phyloP scores from a whole-genome alignment of 2,888 invertebrate species.

The Crioceris asparagi region DNA sequence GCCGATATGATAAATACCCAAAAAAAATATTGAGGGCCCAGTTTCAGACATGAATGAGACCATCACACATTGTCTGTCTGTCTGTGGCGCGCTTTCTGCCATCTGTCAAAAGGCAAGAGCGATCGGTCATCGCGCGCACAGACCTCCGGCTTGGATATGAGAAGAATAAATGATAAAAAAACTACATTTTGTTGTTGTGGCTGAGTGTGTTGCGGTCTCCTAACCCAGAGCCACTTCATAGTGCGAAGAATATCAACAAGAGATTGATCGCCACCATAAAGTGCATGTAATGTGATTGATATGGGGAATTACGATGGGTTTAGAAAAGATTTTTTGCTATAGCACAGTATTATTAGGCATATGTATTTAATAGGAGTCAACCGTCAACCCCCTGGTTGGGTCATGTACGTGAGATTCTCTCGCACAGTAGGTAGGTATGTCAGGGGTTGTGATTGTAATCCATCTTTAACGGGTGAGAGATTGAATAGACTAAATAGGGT shows the following conservation, averaged over 20 bases:
- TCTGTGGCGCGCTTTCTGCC: conserved; percentile 33
- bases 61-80: conserved; percentile 32
- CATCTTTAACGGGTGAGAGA: too few species aligned
- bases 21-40: conserved; percentile 30
- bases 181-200: conserved; percentile 11
- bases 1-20: conserved; percentile 36
- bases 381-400: too few species aligned
- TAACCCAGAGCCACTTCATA: too few species aligned
- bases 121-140: conserved; percentile 34
- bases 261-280: conserved; percentile 21
- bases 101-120: conserved; percentile 38
- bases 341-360: too few species aligned
- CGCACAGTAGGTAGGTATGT: too few species aligned
- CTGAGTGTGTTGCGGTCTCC: conserved; percentile 17
- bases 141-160: conserved; percentile 31
- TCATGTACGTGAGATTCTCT: too few species aligned
- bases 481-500: too few species aligned
- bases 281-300: conserved; percentile 18
- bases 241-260: too few species aligned
- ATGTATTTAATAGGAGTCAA: too few species aligned
- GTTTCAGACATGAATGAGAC: conserved; percentile 30
- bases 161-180: too few species aligned
- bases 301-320: conserved; percentile 15
- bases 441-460: too few species aligned
- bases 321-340: too few species aligned